A percentile compares a stretch with the other conserved stretches of the same genome.
Conservation (phyloP, 2,113 vertebrate species). For the Osmerus eperlanus region DNA sequence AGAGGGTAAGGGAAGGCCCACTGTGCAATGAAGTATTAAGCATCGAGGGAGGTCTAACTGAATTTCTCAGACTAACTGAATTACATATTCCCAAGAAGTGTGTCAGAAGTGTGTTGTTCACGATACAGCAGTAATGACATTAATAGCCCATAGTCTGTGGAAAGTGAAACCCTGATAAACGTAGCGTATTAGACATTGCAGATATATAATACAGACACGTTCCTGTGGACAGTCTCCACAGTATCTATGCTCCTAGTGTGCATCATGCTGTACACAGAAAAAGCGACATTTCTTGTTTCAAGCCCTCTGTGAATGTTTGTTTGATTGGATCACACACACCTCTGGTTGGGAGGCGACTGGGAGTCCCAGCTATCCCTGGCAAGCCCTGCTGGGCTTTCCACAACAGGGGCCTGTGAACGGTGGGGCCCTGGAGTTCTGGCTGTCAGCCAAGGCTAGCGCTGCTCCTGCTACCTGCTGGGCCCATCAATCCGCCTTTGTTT, state of each 20-base stretch:
- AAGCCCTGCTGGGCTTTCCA: constrained; percentile 61
- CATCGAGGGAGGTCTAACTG: background rate
- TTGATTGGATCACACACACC: constrained; percentile 31
- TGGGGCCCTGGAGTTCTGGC: constrained; percentile 70
- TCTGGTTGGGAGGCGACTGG: constrained; percentile 49
- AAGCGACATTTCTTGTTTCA: background rate
- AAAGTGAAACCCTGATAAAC: no score
- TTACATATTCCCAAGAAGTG: no score
- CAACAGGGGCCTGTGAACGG: constrained; percentile 73
- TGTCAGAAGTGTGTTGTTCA: no score
- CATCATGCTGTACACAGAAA: constrained; percentile 4
- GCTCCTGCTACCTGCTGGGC: constrained; percentile 96
- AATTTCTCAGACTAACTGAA: constrained; percentile 13
- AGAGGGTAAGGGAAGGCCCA: background rate
- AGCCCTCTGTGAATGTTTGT: constrained; percentile 23
- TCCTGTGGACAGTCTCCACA: no score
- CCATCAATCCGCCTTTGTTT: constrained; percentile 98
- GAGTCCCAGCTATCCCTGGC: constrained; percentile 59
- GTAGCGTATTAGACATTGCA: no score
- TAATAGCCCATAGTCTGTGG: background rate
- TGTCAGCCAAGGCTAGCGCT: constrained; percentile 71
- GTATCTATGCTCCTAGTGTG: background rate
- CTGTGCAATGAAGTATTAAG: background rate
- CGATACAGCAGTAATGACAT: background rate
- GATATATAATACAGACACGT: no score